phyloP scores from a whole-genome alignment of 2,888 invertebrate genomes.

The Diarsia dahlii region DNA sequence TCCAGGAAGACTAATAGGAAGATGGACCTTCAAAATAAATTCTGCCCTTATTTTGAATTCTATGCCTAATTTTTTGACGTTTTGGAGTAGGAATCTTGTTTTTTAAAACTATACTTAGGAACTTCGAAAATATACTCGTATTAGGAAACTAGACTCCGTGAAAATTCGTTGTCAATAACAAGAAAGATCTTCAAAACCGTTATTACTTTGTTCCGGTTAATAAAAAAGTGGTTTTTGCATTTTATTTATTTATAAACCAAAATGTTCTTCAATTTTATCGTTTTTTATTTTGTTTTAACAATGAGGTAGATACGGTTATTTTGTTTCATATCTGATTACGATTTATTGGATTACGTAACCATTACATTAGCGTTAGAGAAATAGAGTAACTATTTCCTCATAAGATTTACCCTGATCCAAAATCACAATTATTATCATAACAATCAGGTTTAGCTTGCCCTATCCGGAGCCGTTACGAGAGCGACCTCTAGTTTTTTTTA shows the following conservation, averaged over 20 bases:
- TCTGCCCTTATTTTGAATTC: slow-evolving; percentile 53
- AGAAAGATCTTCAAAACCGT: slow-evolving; percentile 16
- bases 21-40: slow-evolving; percentile 69
- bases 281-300: slow-evolving; percentile 5
- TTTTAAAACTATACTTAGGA: slow-evolving; percentile 75
- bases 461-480: slow-evolving; percentile 77
- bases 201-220: slow-evolving; percentile 7
- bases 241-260: slow-evolving; percentile 10
- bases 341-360: slow-evolving; percentile 39
- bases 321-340: slow-evolving; percentile 21
- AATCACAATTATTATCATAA: slow-evolving; percentile 79
- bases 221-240: slow-evolving; percentile 4
- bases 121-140: slow-evolving; percentile 65
- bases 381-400: slow-evolving; percentile 67
- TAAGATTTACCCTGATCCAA: slow-evolving; percentile 85
- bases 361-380: slow-evolving; percentile 31
- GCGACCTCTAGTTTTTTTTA: slow-evolving; percentile 86
- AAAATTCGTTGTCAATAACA: slow-evolving; percentile 45
- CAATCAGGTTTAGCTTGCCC: slow-evolving; percentile 77
- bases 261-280: background rate
- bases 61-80: slow-evolving; percentile 58
- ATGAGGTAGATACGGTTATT: background rate
- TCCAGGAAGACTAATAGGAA: slow-evolving; percentile 87
- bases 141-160: slow-evolving; percentile 25
- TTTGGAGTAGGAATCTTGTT: slow-evolving; percentile 55